These are phyloP conservation scores for Prenolepis imparis DNA, from an alignment of 2,888 invertebrate species.

Conservation along the genomic window DNA sequence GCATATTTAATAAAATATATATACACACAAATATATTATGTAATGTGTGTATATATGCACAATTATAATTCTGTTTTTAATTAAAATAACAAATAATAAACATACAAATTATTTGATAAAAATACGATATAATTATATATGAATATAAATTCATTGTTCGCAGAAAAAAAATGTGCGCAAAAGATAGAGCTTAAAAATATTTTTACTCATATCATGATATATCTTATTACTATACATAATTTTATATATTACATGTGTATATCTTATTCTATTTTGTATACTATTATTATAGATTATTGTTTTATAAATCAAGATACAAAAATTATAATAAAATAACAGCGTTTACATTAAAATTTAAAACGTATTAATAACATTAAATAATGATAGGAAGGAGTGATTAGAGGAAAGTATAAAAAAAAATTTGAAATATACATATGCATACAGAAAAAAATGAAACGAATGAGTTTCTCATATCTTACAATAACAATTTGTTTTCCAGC, in stretches of 20 bases:
- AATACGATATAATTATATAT: slow-evolving; percentile 33
- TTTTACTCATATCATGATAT: slow-evolving; percentile 38
- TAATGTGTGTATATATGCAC: neutral
- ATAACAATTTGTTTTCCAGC: neutral
- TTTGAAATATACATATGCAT: neutral
- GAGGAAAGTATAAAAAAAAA: slow-evolving; percentile 2
- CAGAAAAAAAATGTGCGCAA: slow-evolving; percentile 30
- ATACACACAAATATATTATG: slow-evolving; percentile 41
- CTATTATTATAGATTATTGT: slow-evolving; percentile 3
- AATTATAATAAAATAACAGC: slow-evolving; percentile 13
- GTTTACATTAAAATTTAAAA: slow-evolving; percentile 12
- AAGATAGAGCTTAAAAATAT: slow-evolving; percentile 38
- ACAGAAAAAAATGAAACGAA: neutral
- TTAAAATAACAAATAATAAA: slow-evolving; percentile 33
- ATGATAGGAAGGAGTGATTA: slow-evolving; percentile 22
- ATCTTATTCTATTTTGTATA: slow-evolving; percentile 9
- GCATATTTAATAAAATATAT: slow-evolving; percentile 52
- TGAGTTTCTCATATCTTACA: neutral
- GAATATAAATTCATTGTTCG: slow-evolving; percentile 47
- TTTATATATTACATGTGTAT: slow-evolving; percentile 37
- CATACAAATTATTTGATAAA: too few species aligned
- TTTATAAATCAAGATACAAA: slow-evolving; percentile 13
- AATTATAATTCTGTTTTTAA: neutral
- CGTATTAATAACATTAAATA: slow-evolving; percentile 24
- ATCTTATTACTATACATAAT: slow-evolving; percentile 44